Conservation (phyloP, 2,797 vertebrate genomes). For the Sebastes minor region DNA sequence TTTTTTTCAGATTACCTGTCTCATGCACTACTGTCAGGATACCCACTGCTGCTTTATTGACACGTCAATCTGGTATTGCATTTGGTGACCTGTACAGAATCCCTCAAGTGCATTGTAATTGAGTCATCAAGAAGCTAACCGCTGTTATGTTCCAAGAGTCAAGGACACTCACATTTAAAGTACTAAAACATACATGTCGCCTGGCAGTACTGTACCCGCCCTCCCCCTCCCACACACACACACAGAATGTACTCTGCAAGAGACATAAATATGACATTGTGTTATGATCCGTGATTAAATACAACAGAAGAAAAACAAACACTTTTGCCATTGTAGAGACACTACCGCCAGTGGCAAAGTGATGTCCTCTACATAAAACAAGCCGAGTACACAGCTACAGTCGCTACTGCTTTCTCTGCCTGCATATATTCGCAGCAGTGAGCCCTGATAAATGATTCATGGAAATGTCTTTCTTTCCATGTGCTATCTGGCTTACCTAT, state of each 20-base stretch:
- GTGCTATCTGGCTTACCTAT: constrained; percentile 10
- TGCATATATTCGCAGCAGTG: constrained; percentile 11
- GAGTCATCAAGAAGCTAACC: not conserved
- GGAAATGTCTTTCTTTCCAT: constrained; percentile 20
- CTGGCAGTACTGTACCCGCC: not conserved
- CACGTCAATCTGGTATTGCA: not conserved
- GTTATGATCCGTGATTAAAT: constrained; percentile 32
- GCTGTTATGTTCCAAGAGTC: not conserved
- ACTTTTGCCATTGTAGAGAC: constrained; percentile 24
- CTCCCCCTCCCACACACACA: not conserved
- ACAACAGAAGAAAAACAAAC: constrained; percentile 4
- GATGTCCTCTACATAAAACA: constrained; percentile 43
- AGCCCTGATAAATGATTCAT: constrained; percentile 60
- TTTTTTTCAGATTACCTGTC: too few relatives aligned
- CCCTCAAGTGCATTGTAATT: not conserved
- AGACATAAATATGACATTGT: constrained; percentile 11
- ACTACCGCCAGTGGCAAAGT: constrained; percentile 51
- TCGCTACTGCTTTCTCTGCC: constrained; percentile 23
- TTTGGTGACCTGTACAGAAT: not conserved
- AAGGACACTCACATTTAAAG: not conserved
- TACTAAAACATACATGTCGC: not conserved
- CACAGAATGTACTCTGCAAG: not conserved
- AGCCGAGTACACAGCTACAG: constrained; percentile 18
- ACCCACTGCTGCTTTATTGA: not conserved
- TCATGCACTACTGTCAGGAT: too few relatives aligned